Evolutionary conservation across 2,888 invertebrate genomes (phyloP).

Genomic region (Dioctria rufipes): DNA sequence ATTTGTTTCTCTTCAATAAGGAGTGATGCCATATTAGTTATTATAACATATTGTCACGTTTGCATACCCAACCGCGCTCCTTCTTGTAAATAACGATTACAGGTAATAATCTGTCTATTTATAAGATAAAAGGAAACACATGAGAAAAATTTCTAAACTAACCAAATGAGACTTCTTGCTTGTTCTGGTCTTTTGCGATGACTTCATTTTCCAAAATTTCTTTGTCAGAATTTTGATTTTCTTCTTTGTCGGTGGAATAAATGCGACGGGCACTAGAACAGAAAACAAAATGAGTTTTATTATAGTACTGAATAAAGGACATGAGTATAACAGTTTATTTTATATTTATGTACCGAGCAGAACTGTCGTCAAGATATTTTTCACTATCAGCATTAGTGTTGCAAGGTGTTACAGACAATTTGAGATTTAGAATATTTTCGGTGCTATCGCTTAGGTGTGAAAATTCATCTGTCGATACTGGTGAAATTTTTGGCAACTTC

Average conservation of each 20-base stretch:
- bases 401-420: not conserved
- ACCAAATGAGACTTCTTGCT: slow-evolving; percentile 9
- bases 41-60: not conserved
- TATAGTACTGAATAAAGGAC: not conserved
- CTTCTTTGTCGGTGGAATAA: slow-evolving; percentile 31
- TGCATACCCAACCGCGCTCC: not conserved
- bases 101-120: not conserved
- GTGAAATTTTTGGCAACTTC: not conserved
- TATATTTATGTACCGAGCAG: not conserved
- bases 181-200: not conserved
- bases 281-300: not conserved
- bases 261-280: slow-evolving; percentile 13
- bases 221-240: not conserved
- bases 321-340: not conserved
- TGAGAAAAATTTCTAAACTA: not conserved
- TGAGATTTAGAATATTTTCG: not conserved
- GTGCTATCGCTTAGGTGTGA: not conserved
- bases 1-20: slow-evolving; percentile 3
- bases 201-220: not conserved
- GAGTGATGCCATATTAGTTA: slow-evolving; percentile 11
- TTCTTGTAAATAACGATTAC: too few species aligned
- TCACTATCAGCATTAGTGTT: not conserved
- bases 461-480: not conserved
- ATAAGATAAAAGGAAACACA: not conserved
- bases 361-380: too few species aligned